These are phyloP conservation scores for Blennius ocellaris DNA, from an alignment of 2,113 vertebrate genomes.

Conservation along the genomic window DNA sequence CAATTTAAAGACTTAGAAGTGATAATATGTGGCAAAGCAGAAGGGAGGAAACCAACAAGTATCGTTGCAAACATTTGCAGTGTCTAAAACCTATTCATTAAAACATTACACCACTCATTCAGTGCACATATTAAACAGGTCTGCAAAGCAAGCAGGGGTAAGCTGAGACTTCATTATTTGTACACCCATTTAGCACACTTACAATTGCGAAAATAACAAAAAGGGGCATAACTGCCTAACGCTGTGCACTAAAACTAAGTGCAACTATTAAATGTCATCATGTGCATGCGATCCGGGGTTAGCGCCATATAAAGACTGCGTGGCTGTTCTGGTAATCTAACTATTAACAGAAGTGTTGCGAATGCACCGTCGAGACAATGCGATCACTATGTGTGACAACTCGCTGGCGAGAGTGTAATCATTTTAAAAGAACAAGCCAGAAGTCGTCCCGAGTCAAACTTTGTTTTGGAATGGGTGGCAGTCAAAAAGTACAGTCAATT, in stretches of 20 bases:
- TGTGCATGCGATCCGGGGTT: conserved; percentile 52
- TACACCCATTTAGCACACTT: conserved; percentile 65
- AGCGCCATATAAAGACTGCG: conserved; percentile 47
- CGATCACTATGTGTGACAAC: conserved; percentile 47
- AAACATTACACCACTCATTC: conserved; percentile 73
- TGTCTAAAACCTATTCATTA: conserved; percentile 78
- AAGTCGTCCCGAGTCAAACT: neutral
- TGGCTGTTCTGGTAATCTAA: conserved; percentile 54
- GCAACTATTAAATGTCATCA: conserved; percentile 55
- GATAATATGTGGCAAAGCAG: conserved; percentile 63
- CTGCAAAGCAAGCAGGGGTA: conserved; percentile 72
- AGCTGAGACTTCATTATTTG: conserved; percentile 64
- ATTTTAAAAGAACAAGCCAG: conserved; percentile 42
- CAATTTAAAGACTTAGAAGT: conserved; percentile 70
- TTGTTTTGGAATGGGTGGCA: conserved; percentile 68
- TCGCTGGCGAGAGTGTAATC: conserved; percentile 20
- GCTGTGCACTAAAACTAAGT: conserved; percentile 59
- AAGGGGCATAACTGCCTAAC: conserved; percentile 43
- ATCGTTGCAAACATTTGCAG: conserved; percentile 80
- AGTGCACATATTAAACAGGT: conserved; percentile 78
- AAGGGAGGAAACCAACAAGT: conserved; percentile 47
- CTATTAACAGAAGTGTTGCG: conserved; percentile 48
- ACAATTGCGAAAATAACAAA: conserved; percentile 55
- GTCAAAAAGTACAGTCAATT: conserved; percentile 67
- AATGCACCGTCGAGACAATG: conserved; percentile 43